Conservation (phyloP, 1,140 invertebrate species). For the Sycophila sp. region DNA sequence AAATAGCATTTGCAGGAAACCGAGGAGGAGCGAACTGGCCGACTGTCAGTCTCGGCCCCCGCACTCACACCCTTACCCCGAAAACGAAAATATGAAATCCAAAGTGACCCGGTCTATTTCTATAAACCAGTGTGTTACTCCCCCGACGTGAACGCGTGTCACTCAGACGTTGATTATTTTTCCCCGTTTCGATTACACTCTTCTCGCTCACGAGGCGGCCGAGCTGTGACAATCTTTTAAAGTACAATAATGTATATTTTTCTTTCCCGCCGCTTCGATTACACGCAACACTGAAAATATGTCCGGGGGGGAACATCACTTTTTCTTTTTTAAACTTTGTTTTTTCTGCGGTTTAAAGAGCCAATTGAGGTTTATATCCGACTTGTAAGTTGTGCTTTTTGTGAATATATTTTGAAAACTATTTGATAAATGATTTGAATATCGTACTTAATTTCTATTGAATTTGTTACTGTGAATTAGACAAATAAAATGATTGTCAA, state of each 20-base stretch:
- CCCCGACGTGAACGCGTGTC: slow-evolving; percentile 12
- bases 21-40: slow-evolving; percentile 59
- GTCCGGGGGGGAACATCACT: no score
- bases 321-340: no score
- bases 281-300: neutral
- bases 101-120: slow-evolving; percentile 52
- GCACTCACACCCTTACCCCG: slow-evolving; percentile 51
- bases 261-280: neutral
- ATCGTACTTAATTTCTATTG: no score
- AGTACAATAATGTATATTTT: slow-evolving; percentile 5
- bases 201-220: neutral
- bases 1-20: neutral
- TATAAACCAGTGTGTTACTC: slow-evolving; percentile 46
- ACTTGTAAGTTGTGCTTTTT: no score
- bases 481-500: no score
- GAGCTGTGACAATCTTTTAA: slow-evolving; percentile 21
- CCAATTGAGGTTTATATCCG: no score
- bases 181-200: slow-evolving; percentile 32
- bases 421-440: no score
- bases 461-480: no score
- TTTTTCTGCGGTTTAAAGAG: no score
- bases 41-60: slow-evolving; percentile 54
- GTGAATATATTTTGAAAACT: no score
- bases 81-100: slow-evolving; percentile 46
- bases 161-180: slow-evolving; percentile 35